phyloP scores from a whole-genome alignment of 1,140 invertebrate genomes.

The Augochlora pura region DNA sequence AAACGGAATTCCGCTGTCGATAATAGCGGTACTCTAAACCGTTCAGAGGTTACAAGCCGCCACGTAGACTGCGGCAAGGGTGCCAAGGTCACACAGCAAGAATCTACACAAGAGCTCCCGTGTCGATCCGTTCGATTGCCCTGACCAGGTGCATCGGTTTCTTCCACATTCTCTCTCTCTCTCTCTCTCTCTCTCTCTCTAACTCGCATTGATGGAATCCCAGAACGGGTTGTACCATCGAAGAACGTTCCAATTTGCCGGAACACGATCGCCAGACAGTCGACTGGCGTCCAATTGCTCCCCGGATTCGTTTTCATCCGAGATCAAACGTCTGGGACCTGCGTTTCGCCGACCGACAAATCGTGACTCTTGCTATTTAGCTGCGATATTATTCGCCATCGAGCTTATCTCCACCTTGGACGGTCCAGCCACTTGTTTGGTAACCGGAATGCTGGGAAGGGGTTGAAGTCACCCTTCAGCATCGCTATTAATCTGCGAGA shows the following conservation, averaged over 20 bases:
- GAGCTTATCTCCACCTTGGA: neutral
- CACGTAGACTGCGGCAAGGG: constrained; percentile 44
- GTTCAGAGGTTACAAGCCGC: constrained; percentile 28
- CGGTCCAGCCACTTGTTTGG: neutral
- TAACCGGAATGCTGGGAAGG: neutral
- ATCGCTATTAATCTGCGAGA: neutral
- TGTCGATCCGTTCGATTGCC: constrained; percentile 12
- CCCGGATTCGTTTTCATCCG: neutral
- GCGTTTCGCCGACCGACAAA: too few relatives aligned
- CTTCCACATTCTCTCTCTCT: neutral
- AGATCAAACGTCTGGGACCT: neutral
- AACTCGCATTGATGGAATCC: neutral
- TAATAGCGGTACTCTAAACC: constrained; percentile 31
- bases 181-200: neutral
- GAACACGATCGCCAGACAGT: neutral
- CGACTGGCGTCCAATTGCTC: too few relatives aligned
- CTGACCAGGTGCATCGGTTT: constrained; percentile 13
- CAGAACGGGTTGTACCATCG: neutral
- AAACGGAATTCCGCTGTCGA: constrained; percentile 24
- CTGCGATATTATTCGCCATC: neutral
- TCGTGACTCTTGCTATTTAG: neutral
- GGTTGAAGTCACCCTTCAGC: neutral
- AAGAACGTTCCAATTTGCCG: neutral
- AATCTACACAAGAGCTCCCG: constrained; percentile 25
- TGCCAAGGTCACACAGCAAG: constrained; percentile 46